These are phyloP conservation scores for Hemistola chrysoprasaria DNA, from an alignment of 2,888 invertebrate genomes.

Conservation along the genomic window DNA sequence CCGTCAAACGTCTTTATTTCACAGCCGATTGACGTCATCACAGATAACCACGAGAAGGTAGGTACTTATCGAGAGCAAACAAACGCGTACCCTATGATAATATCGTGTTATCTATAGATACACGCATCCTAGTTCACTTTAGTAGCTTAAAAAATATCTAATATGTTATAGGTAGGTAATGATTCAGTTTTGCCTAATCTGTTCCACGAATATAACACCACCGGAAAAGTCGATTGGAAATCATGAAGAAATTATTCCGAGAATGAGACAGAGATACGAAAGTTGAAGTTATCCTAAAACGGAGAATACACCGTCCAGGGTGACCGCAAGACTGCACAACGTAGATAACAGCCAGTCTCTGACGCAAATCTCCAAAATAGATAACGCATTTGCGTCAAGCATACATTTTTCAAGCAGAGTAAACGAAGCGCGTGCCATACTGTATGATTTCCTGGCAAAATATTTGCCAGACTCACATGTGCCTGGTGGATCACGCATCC, in stretches of 20 bases:
- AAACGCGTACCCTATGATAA: conserved; percentile 53
- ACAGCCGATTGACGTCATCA: conserved; percentile 60
- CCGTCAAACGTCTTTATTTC: conserved; percentile 40
- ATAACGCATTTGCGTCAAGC: conserved; percentile 82
- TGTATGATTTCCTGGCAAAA: conserved; percentile 72
- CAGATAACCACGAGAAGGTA: conserved; percentile 47
- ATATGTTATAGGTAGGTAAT: background rate
- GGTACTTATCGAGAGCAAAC: conserved; percentile 50
- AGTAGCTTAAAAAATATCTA: conserved; percentile 19
- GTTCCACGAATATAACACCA: conserved; percentile 13
- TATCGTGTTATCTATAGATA: conserved; percentile 52
- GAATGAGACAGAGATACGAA: conserved; percentile 2
- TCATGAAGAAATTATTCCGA: too few species aligned
- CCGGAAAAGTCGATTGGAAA: too few species aligned
- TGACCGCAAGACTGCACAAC: conserved; percentile 72
- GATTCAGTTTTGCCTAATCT: conserved; percentile 16
- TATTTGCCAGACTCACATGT: conserved; percentile 56
- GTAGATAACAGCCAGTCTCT: conserved; percentile 68
- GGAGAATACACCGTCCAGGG: conserved; percentile 46
- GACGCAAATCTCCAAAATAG: conserved; percentile 80
- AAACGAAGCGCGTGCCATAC: conserved; percentile 68
- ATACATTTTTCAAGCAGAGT: conserved; percentile 74
- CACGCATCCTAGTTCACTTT: conserved; percentile 38
- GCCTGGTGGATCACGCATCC: conserved; percentile 50
- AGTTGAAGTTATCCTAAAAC: conserved; percentile 28